phyloP scores from a whole-genome alignment of 2,888 invertebrate species.

The Dilophus febrilis region DNA sequence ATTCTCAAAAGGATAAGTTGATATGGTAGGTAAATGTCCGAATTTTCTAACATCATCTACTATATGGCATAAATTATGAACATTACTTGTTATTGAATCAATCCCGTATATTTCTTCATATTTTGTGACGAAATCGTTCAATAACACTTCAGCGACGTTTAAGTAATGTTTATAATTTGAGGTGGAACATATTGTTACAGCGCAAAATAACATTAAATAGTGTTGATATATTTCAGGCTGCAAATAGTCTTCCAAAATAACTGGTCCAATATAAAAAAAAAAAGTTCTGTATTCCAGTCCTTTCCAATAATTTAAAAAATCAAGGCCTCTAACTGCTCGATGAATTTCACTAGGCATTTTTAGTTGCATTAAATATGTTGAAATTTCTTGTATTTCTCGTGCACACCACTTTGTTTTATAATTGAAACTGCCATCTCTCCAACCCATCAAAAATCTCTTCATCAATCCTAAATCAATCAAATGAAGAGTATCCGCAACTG shows the following conservation, averaged over 20 bases:
- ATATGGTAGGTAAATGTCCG: slow-evolving; percentile 15
- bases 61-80: slow-evolving; percentile 22
- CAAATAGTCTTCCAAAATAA: slow-evolving; percentile 12
- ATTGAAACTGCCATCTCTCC: slow-evolving; percentile 12
- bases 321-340: slow-evolving; percentile 9
- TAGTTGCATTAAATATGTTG: slow-evolving; percentile 8
- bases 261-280: slow-evolving; percentile 12
- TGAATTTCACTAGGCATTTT: slow-evolving; percentile 11
- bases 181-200: slow-evolving; percentile 5
- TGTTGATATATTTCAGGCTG: slow-evolving; percentile 6
- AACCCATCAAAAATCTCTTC: slow-evolving; percentile 11
- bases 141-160: slow-evolving; percentile 11
- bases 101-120: slow-evolving; percentile 17
- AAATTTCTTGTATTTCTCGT: not conserved
- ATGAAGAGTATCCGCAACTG: slow-evolving; percentile 14
- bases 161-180: slow-evolving; percentile 6
- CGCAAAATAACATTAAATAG: slow-evolving; percentile 8
- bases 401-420: slow-evolving; percentile 5
- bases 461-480: slow-evolving; percentile 12
- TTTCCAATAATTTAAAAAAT: slow-evolving; percentile 12
- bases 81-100: slow-evolving; percentile 20
- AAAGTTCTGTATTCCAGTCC: slow-evolving; percentile 13
- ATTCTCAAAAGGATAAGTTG: no score
- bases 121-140: slow-evolving; percentile 11
- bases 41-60: slow-evolving; percentile 18